Base-by-base conservation (phyloP, 1,140 invertebrate species). In the Homalodisca vitripennis region DNA sequence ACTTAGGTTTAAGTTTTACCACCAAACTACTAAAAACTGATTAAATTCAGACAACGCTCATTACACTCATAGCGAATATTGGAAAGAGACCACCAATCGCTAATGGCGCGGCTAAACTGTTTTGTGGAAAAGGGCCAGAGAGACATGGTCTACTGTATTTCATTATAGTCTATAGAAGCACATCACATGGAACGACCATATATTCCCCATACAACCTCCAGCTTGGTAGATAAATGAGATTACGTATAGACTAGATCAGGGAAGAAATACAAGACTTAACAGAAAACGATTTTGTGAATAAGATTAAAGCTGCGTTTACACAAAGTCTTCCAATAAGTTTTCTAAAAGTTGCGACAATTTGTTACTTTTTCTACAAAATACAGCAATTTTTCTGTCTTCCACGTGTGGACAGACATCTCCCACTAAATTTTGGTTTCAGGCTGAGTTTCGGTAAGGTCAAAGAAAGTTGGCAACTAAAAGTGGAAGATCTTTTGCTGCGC, bases 1-100 rank as follows among this genome's bases (percentile, higher is more conserved):
- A 82, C 67, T 76, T 79, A 69, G 80, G 79, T 1, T 27, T 73
- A 30, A 79, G 78, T 64, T 79, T 80, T 66, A 71, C 75, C 48
- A 74, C 14, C 57, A 73, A 72, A 64, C n/a, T 73, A 27, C 70
- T 75, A 26, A 63, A 77, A 67, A 74, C 69, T 71, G 76, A 74
- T 65, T 69, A 77, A 46, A 67, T 79, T 17, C 64, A 72, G 22
- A 75, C 76, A 1, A 74, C 3, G 68, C 75, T 20, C 75, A 76
- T 67, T 74, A 76, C 55, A 77, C 78, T 74, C 70, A 14, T 78
- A 80, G 51, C 77, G 76, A 10, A 73, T 75, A n/a, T 41, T 78
- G 60, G 78, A 80, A 73, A 51, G 78, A 70, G 67, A 30, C 10
- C 79, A 80, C 70, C 51, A 34, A 32, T 74, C 76, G 3, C 53